phyloP scores from a whole-genome alignment of 2,797 vertebrate genomes.

The Echeneis naucrates region DNA sequence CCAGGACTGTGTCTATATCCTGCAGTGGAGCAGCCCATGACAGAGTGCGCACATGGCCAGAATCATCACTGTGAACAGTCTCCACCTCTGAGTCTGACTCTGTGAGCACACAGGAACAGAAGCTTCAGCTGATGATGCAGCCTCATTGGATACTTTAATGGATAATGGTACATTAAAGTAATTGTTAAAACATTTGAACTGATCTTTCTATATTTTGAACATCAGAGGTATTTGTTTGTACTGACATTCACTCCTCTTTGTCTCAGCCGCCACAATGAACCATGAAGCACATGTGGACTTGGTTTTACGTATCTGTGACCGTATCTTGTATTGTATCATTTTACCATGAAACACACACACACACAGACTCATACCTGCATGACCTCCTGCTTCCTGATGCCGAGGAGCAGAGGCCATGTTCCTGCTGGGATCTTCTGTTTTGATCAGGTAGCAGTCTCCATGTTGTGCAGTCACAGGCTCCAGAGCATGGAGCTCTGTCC shows the following conservation, averaged over 20 bases:
- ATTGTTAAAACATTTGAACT: no score
- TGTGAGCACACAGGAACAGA: slow-evolving; percentile 3
- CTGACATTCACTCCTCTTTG: no score
- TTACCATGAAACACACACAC: no score
- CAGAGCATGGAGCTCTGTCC: slow-evolving; percentile 45
- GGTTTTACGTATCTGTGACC: no score
- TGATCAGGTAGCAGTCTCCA: slow-evolving; percentile 45
- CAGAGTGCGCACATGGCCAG: slow-evolving; percentile 33
- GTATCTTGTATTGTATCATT: no score
- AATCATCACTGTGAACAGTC: slow-evolving; percentile 29
- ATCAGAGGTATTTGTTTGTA: no score
- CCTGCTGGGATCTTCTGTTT: slow-evolving; percentile 26
- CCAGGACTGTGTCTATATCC: slow-evolving; percentile 31
- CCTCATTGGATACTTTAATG: neutral
- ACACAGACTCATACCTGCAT: slow-evolving; percentile 28
- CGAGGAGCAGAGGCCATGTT: slow-evolving; percentile 3
- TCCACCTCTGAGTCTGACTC: slow-evolving; percentile 60
- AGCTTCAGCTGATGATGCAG: neutral
- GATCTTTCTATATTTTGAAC: no score
- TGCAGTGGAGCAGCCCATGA: slow-evolving; percentile 47
- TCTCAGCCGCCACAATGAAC: no score
- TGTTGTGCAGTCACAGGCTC: slow-evolving; percentile 32
- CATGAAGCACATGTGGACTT: no score
- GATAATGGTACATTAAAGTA: no score
- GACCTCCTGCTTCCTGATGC: slow-evolving; percentile 20